These are phyloP conservation scores for Azorinus chamasolen DNA, from an alignment of 2,888 invertebrate genomes.

Conservation along the genomic window DNA sequence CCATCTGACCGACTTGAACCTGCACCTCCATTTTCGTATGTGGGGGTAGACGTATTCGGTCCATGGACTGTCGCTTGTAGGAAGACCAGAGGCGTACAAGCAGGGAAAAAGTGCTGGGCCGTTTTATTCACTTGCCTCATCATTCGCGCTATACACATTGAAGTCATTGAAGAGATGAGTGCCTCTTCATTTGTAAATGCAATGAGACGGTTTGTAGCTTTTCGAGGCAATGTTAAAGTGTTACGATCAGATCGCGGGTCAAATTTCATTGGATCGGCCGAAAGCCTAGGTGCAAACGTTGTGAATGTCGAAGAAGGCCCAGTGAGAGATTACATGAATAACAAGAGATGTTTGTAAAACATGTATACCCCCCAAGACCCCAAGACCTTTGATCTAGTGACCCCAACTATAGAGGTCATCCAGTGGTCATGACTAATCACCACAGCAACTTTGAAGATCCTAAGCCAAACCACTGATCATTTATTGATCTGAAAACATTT, in stretches of 20 bases:
- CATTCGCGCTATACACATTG: slow-evolving; percentile 50
- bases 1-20: slow-evolving; percentile 25
- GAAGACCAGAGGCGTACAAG: slow-evolving; percentile 42
- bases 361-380: no score
- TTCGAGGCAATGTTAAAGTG: slow-evolving; percentile 19
- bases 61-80: slow-evolving; percentile 40
- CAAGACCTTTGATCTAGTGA: no score
- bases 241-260: slow-evolving; percentile 47
- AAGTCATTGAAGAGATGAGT: slow-evolving; percentile 46
- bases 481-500: no score
- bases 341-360: no score
- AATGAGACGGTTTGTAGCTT: slow-evolving; percentile 19
- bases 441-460: no score
- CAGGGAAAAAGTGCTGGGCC: slow-evolving; percentile 53
- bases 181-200: slow-evolving; percentile 32
- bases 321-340: slow-evolving; percentile 12
- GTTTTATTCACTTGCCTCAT: slow-evolving; percentile 50
- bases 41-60: slow-evolving; percentile 57
- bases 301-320: slow-evolving; percentile 20
- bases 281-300: neutral
- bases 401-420: no score
- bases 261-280: slow-evolving; percentile 46
- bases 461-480: no score
- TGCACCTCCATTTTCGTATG: slow-evolving; percentile 42
- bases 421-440: no score